Evolutionary conservation across 2,888 invertebrate genomes (phyloP).

Genomic region (Trichogramma evanescens): DNA sequence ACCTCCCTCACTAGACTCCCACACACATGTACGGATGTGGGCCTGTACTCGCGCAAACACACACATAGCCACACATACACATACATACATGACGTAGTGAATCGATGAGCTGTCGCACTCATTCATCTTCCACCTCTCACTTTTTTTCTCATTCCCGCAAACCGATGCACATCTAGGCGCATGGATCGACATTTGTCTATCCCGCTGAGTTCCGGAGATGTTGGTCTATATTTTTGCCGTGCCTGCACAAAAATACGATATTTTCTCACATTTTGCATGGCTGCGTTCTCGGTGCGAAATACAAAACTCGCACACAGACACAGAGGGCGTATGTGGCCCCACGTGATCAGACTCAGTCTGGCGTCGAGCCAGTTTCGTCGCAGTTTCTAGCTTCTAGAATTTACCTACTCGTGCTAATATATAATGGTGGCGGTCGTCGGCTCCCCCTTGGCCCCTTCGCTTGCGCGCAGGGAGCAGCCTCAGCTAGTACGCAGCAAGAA

Average conservation of each 20-base stretch:
- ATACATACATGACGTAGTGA: too few relatives aligned
- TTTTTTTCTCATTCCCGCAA: constrained; percentile 3
- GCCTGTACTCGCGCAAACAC: too few relatives aligned
- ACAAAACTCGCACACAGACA: too few relatives aligned
- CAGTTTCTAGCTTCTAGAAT: constrained; percentile 23
- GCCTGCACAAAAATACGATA: constrained; percentile 6
- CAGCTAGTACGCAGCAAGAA: constrained; percentile 27
- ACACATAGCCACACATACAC: too few relatives aligned
- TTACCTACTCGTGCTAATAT: constrained; percentile 37
- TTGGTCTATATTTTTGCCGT: constrained; percentile 19
- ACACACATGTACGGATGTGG: too few relatives aligned
- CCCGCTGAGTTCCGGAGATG: constrained; percentile 9
- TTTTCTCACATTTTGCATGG: too few relatives aligned
- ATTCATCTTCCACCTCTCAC: constrained; percentile 2
- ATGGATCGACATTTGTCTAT: constrained; percentile 9
- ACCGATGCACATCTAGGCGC: constrained; percentile 4
- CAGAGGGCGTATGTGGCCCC: too few relatives aligned
- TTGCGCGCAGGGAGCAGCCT: constrained; percentile 1
- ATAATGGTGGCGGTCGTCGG: constrained; percentile 24
- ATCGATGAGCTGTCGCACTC: too few relatives aligned
- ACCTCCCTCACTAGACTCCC: too few relatives aligned
- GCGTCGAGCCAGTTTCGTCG: constrained; percentile 4
- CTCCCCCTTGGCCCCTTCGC: too few relatives aligned
- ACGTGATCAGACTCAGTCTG: not conserved
- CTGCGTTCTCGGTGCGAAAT: too few relatives aligned